These are phyloP conservation scores for Theretra japonica DNA, from an alignment of 2,888 invertebrate species.

Conservation along the genomic window DNA sequence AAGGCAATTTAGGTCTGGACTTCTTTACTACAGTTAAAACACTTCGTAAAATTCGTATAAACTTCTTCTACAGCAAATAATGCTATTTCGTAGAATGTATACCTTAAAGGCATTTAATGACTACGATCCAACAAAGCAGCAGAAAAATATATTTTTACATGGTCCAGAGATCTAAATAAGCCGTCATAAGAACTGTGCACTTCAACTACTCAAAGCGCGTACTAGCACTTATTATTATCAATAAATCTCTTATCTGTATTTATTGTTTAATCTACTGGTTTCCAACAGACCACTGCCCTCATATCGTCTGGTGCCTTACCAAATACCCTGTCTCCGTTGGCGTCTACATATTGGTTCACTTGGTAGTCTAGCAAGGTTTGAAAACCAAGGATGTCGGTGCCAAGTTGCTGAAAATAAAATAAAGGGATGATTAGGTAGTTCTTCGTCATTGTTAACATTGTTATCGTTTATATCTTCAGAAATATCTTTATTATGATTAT, in stretches of 20 bases:
- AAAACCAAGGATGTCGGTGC: slow-evolving; percentile 91
- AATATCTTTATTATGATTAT: too few species aligned
- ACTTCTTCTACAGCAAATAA: too few species aligned
- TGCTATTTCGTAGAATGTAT: too few species aligned
- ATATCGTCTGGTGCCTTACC: slow-evolving; percentile 90
- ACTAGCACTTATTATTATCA: background rate
- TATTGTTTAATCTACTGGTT: slow-evolving; percentile 71
- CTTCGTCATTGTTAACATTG: too few species aligned
- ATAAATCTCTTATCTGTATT: background rate
- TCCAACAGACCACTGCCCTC: slow-evolving; percentile 92
- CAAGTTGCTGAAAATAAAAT: slow-evolving; percentile 88
- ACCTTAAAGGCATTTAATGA: too few species aligned
- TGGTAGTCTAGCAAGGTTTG: slow-evolving; percentile 91
- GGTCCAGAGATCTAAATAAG: too few species aligned
- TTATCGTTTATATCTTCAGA: too few species aligned
- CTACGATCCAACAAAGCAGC: too few species aligned
- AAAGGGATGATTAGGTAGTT: background rate
- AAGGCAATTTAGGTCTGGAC: too few species aligned
- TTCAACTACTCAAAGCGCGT: background rate
- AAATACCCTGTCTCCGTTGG: slow-evolving; percentile 90
- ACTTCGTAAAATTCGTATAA: too few species aligned
- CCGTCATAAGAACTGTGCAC: background rate
- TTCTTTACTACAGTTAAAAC: too few species aligned
- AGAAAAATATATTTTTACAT: too few species aligned
- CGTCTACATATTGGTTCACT: slow-evolving; percentile 90